Evolutionary conservation across 2,113 vertebrate species (phyloP).

Genomic region (Crotophaga sulcirostris): DNA sequence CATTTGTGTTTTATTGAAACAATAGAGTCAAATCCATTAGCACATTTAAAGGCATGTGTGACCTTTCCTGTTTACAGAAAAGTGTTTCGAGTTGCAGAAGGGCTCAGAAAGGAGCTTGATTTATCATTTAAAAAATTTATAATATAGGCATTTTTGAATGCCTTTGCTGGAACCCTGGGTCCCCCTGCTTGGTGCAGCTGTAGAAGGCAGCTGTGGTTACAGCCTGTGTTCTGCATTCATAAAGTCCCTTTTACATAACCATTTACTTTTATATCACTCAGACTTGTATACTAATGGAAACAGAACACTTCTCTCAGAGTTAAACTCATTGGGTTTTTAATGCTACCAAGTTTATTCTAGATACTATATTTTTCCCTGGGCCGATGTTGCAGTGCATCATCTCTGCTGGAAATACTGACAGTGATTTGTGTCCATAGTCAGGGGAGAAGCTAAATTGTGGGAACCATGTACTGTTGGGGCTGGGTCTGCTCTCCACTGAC

Average conservation of each 20-base stretch:
- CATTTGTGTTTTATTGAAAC: neutral
- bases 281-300: neutral
- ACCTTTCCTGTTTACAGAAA: neutral
- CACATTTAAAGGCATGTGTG: neutral
- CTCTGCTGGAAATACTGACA: neutral
- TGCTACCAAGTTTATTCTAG: neutral
- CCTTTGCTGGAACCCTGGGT: neutral
- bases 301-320: neutral
- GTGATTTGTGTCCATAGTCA: neutral
- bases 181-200: neutral
- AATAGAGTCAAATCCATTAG: neutral
- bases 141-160: neutral
- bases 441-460: neutral
- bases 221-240: neutral
- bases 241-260: neutral
- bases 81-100: neutral
- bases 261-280: neutral
- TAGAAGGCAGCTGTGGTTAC: neutral
- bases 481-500: neutral
- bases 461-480: accelerated
- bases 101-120: neutral
- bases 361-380: neutral
- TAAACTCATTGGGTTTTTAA: neutral
- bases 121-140: neutral
- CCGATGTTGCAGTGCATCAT: accelerated